Evolutionary conservation across 2,113 vertebrate species (phyloP).

Genomic region (Chlorodrepanis virens): DNA sequence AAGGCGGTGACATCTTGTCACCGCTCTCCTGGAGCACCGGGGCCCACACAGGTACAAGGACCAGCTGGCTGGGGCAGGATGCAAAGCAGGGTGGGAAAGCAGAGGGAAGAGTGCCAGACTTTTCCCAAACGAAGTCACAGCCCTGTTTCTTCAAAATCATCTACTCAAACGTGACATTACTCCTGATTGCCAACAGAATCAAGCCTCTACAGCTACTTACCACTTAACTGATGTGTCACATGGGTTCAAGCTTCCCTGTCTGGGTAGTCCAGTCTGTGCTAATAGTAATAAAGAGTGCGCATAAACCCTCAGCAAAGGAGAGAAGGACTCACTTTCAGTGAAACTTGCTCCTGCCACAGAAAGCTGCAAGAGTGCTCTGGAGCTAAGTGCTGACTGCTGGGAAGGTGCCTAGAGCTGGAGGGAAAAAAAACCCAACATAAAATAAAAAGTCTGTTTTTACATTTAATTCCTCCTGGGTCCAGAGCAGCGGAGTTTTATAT

Average conservation of each 20-base stretch:
- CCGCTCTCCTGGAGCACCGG: not conserved
- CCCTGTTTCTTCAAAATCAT: not conserved
- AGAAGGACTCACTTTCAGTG: not conserved
- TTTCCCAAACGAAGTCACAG: not conserved
- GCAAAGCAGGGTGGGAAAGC: slow-evolving; percentile 1
- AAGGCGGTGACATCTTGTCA: slow-evolving; percentile 1
- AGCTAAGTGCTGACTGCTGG: not conserved
- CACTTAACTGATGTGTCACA: not conserved
- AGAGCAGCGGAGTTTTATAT: not conserved
- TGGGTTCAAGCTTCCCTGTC: not conserved
- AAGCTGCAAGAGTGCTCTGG: not conserved
- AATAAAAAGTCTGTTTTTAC: slow-evolving; percentile 11
- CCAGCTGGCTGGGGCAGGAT: slow-evolving; percentile 19
- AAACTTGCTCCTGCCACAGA: not conserved
- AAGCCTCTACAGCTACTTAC: not conserved
- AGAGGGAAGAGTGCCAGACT: slow-evolving; percentile 2
- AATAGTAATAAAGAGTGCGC: not conserved
- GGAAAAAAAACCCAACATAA: not conserved
- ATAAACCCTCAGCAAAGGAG: not conserved
- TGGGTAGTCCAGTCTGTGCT: not conserved
- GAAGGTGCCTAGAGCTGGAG: not conserved
- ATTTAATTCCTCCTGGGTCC: slow-evolving; percentile 5
- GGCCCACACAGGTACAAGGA: slow-evolving; percentile 41
- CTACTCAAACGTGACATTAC: not conserved
- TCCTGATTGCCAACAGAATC: not conserved